Evolutionary conservation across 64 coral and sea anemone genomes (phyloP).

Genomic region (Porites lutea): DNA sequence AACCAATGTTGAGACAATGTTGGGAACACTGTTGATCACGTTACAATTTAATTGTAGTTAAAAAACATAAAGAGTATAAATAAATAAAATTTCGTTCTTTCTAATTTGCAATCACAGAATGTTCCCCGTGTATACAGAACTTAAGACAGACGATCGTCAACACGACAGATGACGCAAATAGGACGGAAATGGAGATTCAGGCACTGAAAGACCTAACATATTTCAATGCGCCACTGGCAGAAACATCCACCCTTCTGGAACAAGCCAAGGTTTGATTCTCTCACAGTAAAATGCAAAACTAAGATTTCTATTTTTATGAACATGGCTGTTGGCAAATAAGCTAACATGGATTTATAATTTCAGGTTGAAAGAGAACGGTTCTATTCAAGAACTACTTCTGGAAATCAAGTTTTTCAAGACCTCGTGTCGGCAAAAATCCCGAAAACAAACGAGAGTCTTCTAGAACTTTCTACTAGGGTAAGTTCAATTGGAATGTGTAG

Average conservation of each 20-base stretch:
- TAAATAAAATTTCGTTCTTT: too few species aligned
- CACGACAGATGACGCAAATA: constrained; percentile 6
- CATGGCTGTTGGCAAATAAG: not conserved
- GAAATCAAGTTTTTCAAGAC: not conserved
- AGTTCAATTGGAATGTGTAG: too few species aligned
- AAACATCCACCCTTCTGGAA: not conserved
- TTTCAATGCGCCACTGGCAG: constrained; percentile 25
- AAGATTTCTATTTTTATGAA: not conserved
- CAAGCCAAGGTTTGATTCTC: constrained; percentile 6
- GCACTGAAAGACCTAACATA: not conserved
- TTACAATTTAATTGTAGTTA: too few species aligned
- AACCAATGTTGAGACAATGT: too few species aligned
- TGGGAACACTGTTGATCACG: too few species aligned
- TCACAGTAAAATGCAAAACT: not conserved
- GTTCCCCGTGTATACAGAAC: constrained; percentile 16
- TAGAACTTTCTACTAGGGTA: not conserved
- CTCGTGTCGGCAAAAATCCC: not conserved
- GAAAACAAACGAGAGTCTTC: not conserved
- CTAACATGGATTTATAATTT: not conserved
- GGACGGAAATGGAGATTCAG: not conserved
- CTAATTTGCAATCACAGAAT: not conserved
- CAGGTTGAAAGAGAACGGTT: constrained; percentile 13
- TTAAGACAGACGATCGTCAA: not conserved
- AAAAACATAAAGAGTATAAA: too few species aligned
- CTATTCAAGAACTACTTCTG: not conserved